Percentiles rank a stretch among this genome's conserved stretches.
phyloP scores from a whole-genome alignment of 1,140 invertebrate species.

The Glossosoma conforme region DNA sequence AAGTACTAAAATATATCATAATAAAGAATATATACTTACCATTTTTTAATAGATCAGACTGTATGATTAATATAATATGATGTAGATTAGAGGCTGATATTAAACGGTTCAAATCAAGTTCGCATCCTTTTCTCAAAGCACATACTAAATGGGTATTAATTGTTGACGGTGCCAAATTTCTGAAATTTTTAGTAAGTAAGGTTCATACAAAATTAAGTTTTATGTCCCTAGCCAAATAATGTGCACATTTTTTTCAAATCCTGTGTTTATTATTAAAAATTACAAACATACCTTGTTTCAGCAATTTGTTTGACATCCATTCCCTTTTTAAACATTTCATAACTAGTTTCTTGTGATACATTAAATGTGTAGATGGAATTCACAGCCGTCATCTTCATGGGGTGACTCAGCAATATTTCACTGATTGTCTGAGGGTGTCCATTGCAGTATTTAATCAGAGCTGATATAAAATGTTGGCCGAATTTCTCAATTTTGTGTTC shows the following conservation, averaged over 20 bases:
- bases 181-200: constrained; percentile 11
- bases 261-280: not conserved
- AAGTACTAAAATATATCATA: not conserved
- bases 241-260: not conserved
- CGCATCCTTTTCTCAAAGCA: constrained; percentile 1
- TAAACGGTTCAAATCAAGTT: constrained; percentile 12
- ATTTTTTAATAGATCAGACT: constrained; percentile 16
- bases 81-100: constrained; percentile 14
- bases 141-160: constrained; percentile 14
- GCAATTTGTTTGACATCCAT: constrained; percentile 11
- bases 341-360: constrained; percentile 6
- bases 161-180: constrained; percentile 16
- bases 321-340: constrained; percentile 13
- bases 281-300: constrained; percentile 8
- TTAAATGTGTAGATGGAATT: not conserved
- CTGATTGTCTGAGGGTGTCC: constrained; percentile 7
- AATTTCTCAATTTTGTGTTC: constrained; percentile 56
- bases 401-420: constrained; percentile 5
- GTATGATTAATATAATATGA: constrained; percentile 12
- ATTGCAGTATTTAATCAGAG: constrained; percentile 16
- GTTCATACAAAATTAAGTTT: not conserved
- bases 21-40: constrained; percentile 7
- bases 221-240: not conserved
- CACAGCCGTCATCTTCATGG: not conserved
- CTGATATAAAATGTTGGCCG: constrained; percentile 42